Conservation (phyloP, 1,140 invertebrate species). For the Pemphigus obesinymphae region DNA sequence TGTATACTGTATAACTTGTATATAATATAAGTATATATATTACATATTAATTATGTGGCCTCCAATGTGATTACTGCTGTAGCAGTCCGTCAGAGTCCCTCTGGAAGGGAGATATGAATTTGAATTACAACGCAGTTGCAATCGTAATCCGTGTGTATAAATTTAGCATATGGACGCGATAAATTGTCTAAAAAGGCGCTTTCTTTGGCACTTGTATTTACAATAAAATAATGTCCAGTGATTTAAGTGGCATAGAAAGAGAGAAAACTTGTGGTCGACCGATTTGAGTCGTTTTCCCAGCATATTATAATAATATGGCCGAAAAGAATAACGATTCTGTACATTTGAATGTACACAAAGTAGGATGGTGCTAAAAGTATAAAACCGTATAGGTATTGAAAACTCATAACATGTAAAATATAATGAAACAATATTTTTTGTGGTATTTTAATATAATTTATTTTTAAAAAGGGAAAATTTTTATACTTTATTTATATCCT, state of each 20-base stretch:
- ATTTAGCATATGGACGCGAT: not conserved
- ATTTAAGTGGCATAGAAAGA: not conserved
- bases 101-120: not conserved
- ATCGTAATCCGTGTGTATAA: not conserved
- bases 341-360: too few relatives aligned
- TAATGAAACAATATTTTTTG: too few relatives aligned
- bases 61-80: not conserved
- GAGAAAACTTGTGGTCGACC: not conserved
- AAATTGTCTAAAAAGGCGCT: not conserved
- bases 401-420: too few relatives aligned
- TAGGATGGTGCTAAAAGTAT: too few relatives aligned
- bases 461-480: too few relatives aligned
- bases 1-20: not conserved
- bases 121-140: not conserved
- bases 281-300: too few relatives aligned
- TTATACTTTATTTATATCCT: too few relatives aligned
- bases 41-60: not conserved
- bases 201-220: not conserved
- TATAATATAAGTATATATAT: not conserved
- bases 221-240: not conserved
- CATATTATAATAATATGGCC: too few relatives aligned
- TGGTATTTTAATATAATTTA: too few relatives aligned
- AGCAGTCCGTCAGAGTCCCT: too few relatives aligned
- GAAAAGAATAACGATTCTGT: too few relatives aligned
- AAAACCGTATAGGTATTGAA: too few relatives aligned